A percentile compares a stretch with the other conserved stretches of the same genome.
Conservation (phyloP, 2,888 invertebrate species). For the Auanema freiburgensis region DNA sequence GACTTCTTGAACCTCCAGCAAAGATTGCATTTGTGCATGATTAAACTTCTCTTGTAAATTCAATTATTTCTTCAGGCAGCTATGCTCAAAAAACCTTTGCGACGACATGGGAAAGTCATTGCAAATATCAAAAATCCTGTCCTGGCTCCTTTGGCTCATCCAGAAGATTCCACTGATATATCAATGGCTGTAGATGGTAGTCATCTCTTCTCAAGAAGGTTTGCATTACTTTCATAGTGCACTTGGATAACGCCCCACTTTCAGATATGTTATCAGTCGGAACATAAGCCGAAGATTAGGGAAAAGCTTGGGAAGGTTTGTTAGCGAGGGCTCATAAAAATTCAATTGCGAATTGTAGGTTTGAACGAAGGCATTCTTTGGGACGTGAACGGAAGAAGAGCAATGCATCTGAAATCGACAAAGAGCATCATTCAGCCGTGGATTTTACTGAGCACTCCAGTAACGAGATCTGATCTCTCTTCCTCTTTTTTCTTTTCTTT, state of each 20-base stretch:
- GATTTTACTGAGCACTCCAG: constrained; percentile 39
- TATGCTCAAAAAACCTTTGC: too few relatives aligned
- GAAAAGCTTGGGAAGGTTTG: constrained; percentile 10
- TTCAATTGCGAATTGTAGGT: background rate
- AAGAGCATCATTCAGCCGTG: constrained; percentile 41
- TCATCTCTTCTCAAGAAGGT: too few relatives aligned
- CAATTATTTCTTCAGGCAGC: too few relatives aligned
- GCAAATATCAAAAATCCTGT: constrained; percentile 3
- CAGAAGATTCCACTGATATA: constrained; percentile 1
- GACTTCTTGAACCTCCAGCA: too few relatives aligned
- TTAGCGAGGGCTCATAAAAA: background rate
- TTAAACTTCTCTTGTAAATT: too few relatives aligned
- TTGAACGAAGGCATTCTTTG: constrained; percentile 30
- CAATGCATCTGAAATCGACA: constrained; percentile 17
- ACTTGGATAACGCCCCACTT: background rate
- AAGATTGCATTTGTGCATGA: too few relatives aligned
- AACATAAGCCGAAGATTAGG: constrained; percentile 6
- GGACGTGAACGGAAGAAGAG: constrained; percentile 31
- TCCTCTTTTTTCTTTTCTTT: constrained; percentile 11
- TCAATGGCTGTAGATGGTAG: too few relatives aligned
- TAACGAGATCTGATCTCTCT: background rate
- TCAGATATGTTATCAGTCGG: constrained; percentile 4
- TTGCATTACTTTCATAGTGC: too few relatives aligned
- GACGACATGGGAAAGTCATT: too few relatives aligned
- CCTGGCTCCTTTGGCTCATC: constrained; percentile 9